phyloP scores from a whole-genome alignment of 35 echinoderm and acorn worm genomes.

The Stichopus chloronotus region DNA sequence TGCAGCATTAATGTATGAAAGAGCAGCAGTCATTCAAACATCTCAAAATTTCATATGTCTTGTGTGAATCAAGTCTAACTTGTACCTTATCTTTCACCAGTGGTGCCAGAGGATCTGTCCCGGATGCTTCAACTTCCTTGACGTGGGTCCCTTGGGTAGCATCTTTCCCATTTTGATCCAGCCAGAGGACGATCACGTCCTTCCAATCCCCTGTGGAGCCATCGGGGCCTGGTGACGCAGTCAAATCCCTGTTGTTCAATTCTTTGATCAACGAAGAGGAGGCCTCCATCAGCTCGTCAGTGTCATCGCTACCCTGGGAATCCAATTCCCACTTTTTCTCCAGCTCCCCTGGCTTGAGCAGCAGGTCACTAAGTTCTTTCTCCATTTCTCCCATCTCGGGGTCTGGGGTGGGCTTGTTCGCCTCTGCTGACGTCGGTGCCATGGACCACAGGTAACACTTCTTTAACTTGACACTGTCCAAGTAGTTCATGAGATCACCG shows the following conservation, averaged over 20 bases:
- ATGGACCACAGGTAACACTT: slow-evolving; percentile 92
- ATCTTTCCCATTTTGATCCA: slow-evolving; percentile 75
- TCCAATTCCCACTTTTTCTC: slow-evolving; percentile 61
- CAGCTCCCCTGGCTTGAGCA: slow-evolving; percentile 55
- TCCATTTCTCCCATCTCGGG: slow-evolving; percentile 57
- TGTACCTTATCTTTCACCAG: background rate
- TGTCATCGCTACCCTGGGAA: slow-evolving; percentile 70
- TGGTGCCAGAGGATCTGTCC: background rate
- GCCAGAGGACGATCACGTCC: slow-evolving; percentile 90
- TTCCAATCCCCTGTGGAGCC: slow-evolving; percentile 77
- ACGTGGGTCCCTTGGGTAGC: background rate
- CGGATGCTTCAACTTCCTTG: background rate
- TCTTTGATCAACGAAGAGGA: slow-evolving; percentile 69
- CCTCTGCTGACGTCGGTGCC: slow-evolving; percentile 46
- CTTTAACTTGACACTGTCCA: slow-evolving; percentile 76
- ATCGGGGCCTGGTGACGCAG: slow-evolving; percentile 52
- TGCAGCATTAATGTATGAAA: too few relatives aligned
- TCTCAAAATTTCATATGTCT: too few relatives aligned
- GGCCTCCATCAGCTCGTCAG: slow-evolving; percentile 81
- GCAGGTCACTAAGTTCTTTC: slow-evolving; percentile 38
- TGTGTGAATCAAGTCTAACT: too few relatives aligned
- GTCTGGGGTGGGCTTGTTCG: slow-evolving; percentile 13
- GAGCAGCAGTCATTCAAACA: too few relatives aligned
- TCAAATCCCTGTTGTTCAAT: slow-evolving; percentile 59
- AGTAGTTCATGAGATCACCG: slow-evolving; percentile 68